Evolutionary conservation across 2,113 vertebrate species (phyloP).

Genomic region (Climacteris rufus): DNA sequence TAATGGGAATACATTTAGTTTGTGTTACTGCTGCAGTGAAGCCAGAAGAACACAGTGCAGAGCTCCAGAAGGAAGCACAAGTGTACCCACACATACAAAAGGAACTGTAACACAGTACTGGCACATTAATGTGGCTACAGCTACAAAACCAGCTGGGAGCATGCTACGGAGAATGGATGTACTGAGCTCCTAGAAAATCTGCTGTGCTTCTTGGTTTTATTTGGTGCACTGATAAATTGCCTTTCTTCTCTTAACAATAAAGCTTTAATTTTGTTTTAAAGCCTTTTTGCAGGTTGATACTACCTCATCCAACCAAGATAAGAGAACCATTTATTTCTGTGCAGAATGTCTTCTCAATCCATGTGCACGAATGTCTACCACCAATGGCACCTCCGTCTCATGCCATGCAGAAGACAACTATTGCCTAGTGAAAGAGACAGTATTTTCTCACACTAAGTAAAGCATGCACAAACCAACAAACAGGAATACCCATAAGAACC

Average conservation of each 20-base stretch:
- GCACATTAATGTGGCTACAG: background rate
- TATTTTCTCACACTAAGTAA: background rate
- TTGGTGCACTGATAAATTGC: background rate
- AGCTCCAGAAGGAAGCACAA: background rate
- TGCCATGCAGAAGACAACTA: fast-evolving
- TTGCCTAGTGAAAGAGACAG: background rate
- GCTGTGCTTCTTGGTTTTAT: background rate
- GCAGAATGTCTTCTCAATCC: background rate
- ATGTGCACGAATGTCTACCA: background rate
- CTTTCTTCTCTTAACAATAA: background rate
- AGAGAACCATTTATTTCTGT: background rate
- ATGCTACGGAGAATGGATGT: background rate
- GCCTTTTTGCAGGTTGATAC: background rate
- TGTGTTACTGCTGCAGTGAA: background rate
- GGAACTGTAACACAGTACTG: background rate
- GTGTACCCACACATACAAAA: background rate
- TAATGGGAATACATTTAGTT: background rate
- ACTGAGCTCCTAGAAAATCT: background rate
- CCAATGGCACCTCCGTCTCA: fast-evolving
- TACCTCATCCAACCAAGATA: background rate
- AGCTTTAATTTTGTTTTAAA: background rate
- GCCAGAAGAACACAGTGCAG: background rate
- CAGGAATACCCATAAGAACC: background rate
- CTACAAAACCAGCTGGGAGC: background rate
- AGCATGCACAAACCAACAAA: background rate